These are phyloP conservation scores for Tragopan temminckii DNA, from an alignment of 2,797 vertebrate species.

Conservation along the genomic window DNA sequence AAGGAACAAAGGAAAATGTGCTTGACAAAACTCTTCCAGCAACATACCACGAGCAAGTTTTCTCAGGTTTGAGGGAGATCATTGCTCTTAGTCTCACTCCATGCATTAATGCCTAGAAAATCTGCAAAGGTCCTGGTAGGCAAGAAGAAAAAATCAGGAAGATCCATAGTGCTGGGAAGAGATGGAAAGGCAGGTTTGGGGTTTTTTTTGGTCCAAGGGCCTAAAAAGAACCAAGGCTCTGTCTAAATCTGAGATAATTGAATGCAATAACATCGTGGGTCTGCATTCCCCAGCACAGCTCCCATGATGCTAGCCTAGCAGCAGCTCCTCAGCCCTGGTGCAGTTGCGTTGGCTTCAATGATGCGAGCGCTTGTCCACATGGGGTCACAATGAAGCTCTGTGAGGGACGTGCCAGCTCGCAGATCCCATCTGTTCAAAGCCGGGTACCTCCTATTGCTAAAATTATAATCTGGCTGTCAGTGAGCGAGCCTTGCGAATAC, in stretches of 20 bases:
- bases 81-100: constrained; percentile 4
- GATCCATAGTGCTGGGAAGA: constrained; percentile 4
- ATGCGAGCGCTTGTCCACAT: background rate
- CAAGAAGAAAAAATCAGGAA: constrained; percentile 28
- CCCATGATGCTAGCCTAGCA: background rate
- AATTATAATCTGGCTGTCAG: constrained; percentile 26
- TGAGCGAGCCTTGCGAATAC: background rate
- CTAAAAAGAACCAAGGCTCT: background rate
- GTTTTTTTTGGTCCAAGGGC: background rate
- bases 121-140: background rate
- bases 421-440: constrained; percentile 42
- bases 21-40: constrained; percentile 18
- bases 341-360: constrained; percentile 6
- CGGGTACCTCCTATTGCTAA: constrained; percentile 7
- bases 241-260: background rate
- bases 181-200: background rate
- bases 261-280: background rate
- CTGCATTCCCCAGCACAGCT: background rate
- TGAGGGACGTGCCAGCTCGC: background rate
- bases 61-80: constrained; percentile 10
- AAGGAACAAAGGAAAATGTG: constrained; percentile 26
- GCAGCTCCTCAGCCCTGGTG: background rate
- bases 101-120: constrained; percentile 38
- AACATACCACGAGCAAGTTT: background rate
- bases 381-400: constrained; percentile 31